Base-by-base conservation (phyloP, 1,140 invertebrate genomes). In the Eupristina koningsbergeri region DNA sequence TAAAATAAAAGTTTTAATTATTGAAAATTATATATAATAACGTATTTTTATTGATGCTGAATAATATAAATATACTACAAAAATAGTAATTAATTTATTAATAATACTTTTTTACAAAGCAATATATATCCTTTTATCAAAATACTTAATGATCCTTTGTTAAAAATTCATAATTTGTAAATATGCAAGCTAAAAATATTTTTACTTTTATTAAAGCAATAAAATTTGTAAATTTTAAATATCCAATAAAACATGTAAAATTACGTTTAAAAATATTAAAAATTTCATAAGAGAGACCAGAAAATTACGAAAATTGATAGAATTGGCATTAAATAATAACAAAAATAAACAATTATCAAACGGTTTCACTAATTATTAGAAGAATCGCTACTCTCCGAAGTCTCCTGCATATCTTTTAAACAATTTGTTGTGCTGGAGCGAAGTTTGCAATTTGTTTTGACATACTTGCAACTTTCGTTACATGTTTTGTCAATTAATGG, bases 121-220 rank as follows among this genome's bases (percentile, higher is more conserved):
- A 58, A 26, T 3, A 58, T 26, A 58, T 26, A n/a, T 3, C 13
- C 9, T 58, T 58, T 5, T 22, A 58, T 17, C 7, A 64, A 64
- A 31, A 64, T 31, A 34, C n/a, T 64, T 31, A 31, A 64, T 34
- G 17, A 64, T 19, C 15, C 31, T 64, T 64, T 34, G 34, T 64
- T 34, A 64, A 5, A 31, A 17, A 11, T 64, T 34, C 15, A 11
- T 41, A 36, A 39, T 71, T 39, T 36, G 22, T 69, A 39, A 31
- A 19, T 22, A 71, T 71, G 39, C 34, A 71, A 71, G 11, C 7
- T 74, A 74, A 74, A 74, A 74, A 74, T 74, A 47, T 74, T 50
- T 50, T 71, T 71, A 39, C 19, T 71, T 71, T 71, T 39, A 8
- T 36, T 41, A 8, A 22, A 71, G 26, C 36, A 41, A 36, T 71